Conservation (phyloP, 1,140 invertebrate genomes). For the Dendrolimus punctatus region DNA sequence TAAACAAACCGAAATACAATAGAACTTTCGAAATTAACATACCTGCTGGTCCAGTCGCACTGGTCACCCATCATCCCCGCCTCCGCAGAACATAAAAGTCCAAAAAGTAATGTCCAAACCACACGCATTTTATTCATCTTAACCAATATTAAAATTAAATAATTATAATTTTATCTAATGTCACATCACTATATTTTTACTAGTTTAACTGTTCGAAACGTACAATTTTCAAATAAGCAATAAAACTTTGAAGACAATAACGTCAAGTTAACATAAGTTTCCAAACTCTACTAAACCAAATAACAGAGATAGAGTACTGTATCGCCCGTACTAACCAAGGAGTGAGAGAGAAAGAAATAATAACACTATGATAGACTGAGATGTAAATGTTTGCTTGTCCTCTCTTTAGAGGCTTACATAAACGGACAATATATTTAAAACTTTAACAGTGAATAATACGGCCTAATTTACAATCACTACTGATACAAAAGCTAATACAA, state of each 20-base stretch:
- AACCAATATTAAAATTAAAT: constrained; percentile 17
- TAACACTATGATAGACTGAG: constrained; percentile 18
- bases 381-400: constrained; percentile 22
- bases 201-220: constrained; percentile 15
- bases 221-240: background rate
- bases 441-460: background rate
- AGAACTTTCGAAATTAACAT: constrained; percentile 28
- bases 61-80: constrained; percentile 72
- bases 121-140: constrained; percentile 37
- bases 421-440: constrained; percentile 1
- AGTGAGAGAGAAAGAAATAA: constrained; percentile 10
- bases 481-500: constrained; percentile 11
- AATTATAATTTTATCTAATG: constrained; percentile 13
- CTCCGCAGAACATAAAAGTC: constrained; percentile 49
- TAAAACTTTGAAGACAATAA: too few relatives aligned
- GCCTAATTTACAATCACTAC: background rate
- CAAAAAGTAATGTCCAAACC: constrained; percentile 61
- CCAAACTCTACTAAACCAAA: constrained; percentile 11
- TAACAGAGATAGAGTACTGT: constrained; percentile 26
- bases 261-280: too few relatives aligned
- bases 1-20: constrained; percentile 17
- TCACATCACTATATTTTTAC: constrained; percentile 36
- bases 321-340: too few relatives aligned
- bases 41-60: constrained; percentile 75
- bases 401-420: constrained; percentile 8